Evolutionary conservation across 1,140 invertebrate species (phyloP), one percentile per base, ranked within the genome.

Genomic region (Musca vetustissima): DNA sequence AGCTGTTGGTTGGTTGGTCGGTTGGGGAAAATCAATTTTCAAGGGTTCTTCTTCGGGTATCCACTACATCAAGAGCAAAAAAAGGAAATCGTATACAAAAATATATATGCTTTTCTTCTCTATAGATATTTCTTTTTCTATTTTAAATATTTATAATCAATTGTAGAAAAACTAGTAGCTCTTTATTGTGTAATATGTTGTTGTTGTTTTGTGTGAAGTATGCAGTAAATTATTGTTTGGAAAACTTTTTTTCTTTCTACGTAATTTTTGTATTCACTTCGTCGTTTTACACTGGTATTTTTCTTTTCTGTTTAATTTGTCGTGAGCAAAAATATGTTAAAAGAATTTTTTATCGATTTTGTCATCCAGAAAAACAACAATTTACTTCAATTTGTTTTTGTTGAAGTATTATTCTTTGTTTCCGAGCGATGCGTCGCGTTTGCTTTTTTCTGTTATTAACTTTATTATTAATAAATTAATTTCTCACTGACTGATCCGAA

Each of bases 11-110:
- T 24, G 19, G 19, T 17, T 24, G 19, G 43, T 66, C 32, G 22
- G 43, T 66, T 52, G 47, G 64, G 43, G 47, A 66, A 49, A 66
- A 55, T 52, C 48, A 67, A 52, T 59, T 55, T 67, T 67, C 52
- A 67, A 47, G 32, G 36, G 50, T 52, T 55, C 61, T n/a, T n/a
- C n/a, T n/a, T n/a, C n/a, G n/a, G 32, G 9, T 32, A 15, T 28
- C 61, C 24, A 53, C 24, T 13, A 28, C n/a, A 22, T 17, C 24
- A 24, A 1, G 17, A 22, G 28, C 28, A 3, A 28, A 28, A n/a
- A n/a, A n/a, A n/a, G 24, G 8, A 53, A 21, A 53, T 22, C 6
- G 15, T 53, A 22, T 53, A 22, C 19, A 53, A 22, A 24, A 22
- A n/a, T 22, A 53, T 53, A 53, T 43, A n/a, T n/a, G n/a, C 13